Evolutionary conservation across 1,140 invertebrate genomes (phyloP).

Genomic region (Ladona fulva): DNA sequence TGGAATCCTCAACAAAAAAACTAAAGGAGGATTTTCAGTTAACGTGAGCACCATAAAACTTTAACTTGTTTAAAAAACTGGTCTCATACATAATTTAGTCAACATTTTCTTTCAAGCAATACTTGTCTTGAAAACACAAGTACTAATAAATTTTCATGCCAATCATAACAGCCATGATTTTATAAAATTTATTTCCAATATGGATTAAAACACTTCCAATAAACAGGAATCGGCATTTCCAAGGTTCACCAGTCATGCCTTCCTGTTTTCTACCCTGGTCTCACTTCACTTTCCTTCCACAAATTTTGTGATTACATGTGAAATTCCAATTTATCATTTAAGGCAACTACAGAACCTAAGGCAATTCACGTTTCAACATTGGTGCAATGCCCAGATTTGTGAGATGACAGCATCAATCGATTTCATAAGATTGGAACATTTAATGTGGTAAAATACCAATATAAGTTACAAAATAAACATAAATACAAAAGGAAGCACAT

Average conservation of each 20-base stretch:
- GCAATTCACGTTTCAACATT: background rate
- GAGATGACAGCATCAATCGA: background rate
- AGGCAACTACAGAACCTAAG: constrained; percentile 4
- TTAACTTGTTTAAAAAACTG: background rate
- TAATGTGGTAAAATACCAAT: background rate
- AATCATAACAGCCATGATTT: background rate
- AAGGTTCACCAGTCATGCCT: background rate
- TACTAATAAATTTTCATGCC: background rate
- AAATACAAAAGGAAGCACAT: constrained; percentile 1
- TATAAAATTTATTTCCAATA: constrained; percentile 5
- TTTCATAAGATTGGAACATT: background rate
- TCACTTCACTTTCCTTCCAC: background rate
- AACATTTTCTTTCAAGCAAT: background rate
- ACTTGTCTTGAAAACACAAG: background rate
- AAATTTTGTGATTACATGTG: background rate
- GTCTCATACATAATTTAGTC: background rate
- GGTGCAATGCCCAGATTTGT: background rate
- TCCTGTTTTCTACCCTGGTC: background rate
- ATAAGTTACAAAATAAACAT: background rate
- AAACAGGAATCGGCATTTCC: background rate
- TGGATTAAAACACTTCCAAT: background rate
- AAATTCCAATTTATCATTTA: background rate
- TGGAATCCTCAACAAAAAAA: background rate
- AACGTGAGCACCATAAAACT: background rate
- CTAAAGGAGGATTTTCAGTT: background rate